Conservation (phyloP, 2,113 vertebrate species). For the Rattus rattus region DNA sequence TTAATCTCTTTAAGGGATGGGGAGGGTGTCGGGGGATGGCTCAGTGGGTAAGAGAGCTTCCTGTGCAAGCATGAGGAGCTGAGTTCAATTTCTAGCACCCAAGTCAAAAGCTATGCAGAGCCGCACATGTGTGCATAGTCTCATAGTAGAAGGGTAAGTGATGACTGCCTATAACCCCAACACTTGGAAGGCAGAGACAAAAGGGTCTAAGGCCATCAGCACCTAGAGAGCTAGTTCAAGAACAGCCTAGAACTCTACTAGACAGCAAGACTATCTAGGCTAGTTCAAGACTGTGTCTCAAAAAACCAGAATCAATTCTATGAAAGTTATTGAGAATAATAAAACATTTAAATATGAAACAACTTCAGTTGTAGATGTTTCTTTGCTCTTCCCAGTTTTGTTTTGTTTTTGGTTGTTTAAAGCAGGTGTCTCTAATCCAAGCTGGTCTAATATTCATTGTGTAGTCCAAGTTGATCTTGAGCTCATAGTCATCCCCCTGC, state of each 20-base stretch:
- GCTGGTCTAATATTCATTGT: too few relatives aligned
- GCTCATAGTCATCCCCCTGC: neutral
- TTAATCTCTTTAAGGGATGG: conserved; percentile 12
- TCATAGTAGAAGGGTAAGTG: neutral
- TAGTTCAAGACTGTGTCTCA: neutral
- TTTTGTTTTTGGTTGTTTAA: too few relatives aligned
- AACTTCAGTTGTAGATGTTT: too few relatives aligned
- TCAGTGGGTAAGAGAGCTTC: neutral
- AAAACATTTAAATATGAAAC: neutral
- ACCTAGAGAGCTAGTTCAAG: neutral
- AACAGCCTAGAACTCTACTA: too few relatives aligned
- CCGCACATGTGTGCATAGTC: neutral
- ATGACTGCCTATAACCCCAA: neutral
- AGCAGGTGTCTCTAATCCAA: too few relatives aligned
- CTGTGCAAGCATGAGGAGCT: neutral
- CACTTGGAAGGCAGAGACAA: neutral
- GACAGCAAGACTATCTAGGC: too few relatives aligned
- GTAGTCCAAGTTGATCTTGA: neutral
- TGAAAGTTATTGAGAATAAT: conserved; percentile 20
- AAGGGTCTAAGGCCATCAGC: neutral
- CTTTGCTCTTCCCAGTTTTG: too few relatives aligned
- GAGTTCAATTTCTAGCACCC: neutral
- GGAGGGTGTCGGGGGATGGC: neutral
- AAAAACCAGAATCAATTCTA: neutral
- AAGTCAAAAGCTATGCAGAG: neutral